Evolutionary conservation across 2,113 vertebrate species (phyloP), one percentile per base, ranked within the genome.

Genomic region (Chaenocephalus aceratus): DNA sequence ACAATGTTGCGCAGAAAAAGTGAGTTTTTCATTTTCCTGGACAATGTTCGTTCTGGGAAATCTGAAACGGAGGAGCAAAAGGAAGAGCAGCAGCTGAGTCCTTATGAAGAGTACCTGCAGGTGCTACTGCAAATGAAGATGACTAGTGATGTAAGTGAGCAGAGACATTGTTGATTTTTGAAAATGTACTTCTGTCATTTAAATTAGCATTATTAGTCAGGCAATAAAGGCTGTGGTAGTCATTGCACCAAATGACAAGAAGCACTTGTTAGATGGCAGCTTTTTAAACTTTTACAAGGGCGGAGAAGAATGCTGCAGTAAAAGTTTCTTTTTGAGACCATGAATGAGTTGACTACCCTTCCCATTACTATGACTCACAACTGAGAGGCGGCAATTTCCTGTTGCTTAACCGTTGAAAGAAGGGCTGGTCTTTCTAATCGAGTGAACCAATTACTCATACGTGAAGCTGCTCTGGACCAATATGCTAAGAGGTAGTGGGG

Each of bases 101-200:
- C 88, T 1, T 82, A 65, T 68, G 89, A 94, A 14, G 92, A 94
- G 70, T 92, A 94, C 67, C 79, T 94, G 57, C 91, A 93, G 79
- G 59, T 82, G 54, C 85, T 94, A 1, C 85, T 95, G 57, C 85
- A 93, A 59, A 93, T 94, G 89, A 95, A 93, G 90, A 83, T 80
- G 82, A 73, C 78, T 60, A 93, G 92, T 30, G 75, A 36, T 72
- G 94, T 95, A 88, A 95, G 93, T 95, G 56, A 74, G 34, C 53
- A 4, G 30, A 34, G 56, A 41, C 36, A 41, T 6, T 41, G 7
- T 41, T 41, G 7, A 41, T 41, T 41, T 7, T 41, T 41, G 36
- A 41, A 41, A 7, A 41, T 41, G 5, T 41, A 41, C 36, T 41
- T 6, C 7, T 41, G 1, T 7, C 1, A 41, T 41, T 41, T 7